Conservation (phyloP, 2,797 vertebrate species). For the Leuciscus waleckii region DNA sequence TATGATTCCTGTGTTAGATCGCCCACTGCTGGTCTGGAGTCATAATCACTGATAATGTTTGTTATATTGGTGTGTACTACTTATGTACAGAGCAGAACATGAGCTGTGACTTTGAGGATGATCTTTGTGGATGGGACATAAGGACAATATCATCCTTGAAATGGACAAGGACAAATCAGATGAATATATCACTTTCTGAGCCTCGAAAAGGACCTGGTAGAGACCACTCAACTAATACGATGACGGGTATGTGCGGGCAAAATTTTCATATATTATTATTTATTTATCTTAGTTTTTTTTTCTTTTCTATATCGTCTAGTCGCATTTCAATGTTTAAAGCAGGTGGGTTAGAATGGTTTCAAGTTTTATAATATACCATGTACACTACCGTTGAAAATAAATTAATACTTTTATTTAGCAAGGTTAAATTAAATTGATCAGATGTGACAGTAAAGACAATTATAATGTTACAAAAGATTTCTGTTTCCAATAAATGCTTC, state of each 20-base stretch:
- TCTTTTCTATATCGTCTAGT: background rate
- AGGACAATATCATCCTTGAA: conserved; percentile 32
- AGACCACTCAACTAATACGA: conserved; percentile 87
- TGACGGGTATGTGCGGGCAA: conserved; percentile 72
- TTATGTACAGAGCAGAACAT: conserved; percentile 56
- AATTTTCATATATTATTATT: background rate
- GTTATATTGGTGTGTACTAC: conserved; percentile 1
- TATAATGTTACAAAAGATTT: background rate
- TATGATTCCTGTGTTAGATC: background rate
- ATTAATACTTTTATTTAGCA: background rate
- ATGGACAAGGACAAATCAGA: conserved; percentile 74
- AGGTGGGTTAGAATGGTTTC: background rate
- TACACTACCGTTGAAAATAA: background rate
- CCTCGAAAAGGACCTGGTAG: conserved; percentile 77
- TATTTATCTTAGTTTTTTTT: background rate
- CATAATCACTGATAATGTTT: background rate
- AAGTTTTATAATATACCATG: background rate
- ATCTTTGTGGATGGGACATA: conserved; percentile 71
- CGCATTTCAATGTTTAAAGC: background rate
- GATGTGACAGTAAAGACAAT: background rate
- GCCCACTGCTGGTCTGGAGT: background rate
- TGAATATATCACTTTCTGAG: conserved; percentile 61
- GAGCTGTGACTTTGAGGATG: conserved; percentile 81
- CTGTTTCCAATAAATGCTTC: background rate
- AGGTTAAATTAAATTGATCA: background rate